Evolutionary conservation across 2,113 vertebrate species (phyloP).

Genomic region (Oceanites oceanicus): DNA sequence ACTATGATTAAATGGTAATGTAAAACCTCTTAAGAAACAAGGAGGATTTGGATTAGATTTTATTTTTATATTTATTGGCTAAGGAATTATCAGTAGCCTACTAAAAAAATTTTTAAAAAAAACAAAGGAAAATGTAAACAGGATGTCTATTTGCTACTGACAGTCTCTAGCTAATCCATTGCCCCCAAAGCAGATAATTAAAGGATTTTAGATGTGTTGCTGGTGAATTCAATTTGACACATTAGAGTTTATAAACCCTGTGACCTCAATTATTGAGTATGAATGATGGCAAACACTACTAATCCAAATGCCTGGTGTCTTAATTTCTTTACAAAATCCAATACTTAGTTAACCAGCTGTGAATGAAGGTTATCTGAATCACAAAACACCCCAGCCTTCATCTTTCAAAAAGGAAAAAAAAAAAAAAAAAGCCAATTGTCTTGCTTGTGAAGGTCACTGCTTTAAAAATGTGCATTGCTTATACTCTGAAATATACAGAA

Average conservation of each 20-base stretch:
- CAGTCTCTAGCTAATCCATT: slow-evolving; percentile 46
- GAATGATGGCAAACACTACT: slow-evolving; percentile 70
- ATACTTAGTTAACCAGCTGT: slow-evolving; percentile 58
- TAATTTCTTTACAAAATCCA: slow-evolving; percentile 64
- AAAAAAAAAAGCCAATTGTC: background rate
- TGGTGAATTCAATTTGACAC: slow-evolving; percentile 71
- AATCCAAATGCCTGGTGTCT: slow-evolving; percentile 53
- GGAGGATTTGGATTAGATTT: background rate
- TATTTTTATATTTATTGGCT: background rate
- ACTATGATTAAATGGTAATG: background rate
- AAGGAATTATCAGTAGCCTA: background rate
- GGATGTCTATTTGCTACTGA: background rate
- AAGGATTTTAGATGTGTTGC: slow-evolving; percentile 56
- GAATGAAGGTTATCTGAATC: slow-evolving; percentile 67
- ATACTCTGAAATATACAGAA: background rate
- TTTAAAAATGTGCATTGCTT: background rate
- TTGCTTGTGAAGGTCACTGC: background rate
- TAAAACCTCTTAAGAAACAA: background rate
- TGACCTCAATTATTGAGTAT: slow-evolving; percentile 74
- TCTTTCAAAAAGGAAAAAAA: background rate
- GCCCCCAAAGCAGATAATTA: slow-evolving; percentile 56
- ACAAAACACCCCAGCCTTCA: slow-evolving; percentile 31
- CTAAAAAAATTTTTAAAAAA: background rate
- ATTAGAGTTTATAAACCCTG: slow-evolving; percentile 67
- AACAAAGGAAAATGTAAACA: background rate